phyloP scores from a whole-genome alignment of 1,140 invertebrate genomes.

The Drosophila sturtevanti region DNA sequence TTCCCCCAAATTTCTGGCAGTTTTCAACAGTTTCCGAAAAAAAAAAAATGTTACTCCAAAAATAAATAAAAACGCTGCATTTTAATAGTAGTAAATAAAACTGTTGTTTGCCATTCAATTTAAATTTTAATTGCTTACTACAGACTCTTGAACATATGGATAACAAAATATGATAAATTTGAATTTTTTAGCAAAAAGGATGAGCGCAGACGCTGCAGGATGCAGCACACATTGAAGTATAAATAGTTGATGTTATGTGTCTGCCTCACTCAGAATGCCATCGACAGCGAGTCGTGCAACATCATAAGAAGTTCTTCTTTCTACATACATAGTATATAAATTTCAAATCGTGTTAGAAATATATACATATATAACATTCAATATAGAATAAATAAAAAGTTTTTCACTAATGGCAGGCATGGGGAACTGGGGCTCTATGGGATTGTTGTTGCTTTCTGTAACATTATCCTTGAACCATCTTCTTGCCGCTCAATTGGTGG shows the following conservation, averaged over 20 bases:
- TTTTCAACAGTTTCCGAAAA: constrained; percentile 18
- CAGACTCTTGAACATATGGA: background rate
- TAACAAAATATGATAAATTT: constrained; percentile 2
- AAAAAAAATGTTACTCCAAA: constrained; percentile 7
- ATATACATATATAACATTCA: background rate
- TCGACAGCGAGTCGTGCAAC: background rate
- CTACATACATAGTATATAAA: background rate
- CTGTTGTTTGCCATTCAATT: constrained; percentile 5
- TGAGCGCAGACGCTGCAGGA: constrained; percentile 43
- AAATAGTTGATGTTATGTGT: constrained; percentile 19
- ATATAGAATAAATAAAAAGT: background rate
- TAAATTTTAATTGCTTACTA: constrained; percentile 23
- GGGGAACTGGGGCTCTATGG: background rate
- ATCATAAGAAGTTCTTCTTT: constrained; percentile 1
- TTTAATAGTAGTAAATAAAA: constrained; percentile 27
- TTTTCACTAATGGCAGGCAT: background rate
- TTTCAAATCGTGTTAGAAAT: background rate
- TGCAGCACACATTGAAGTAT: constrained; percentile 16
- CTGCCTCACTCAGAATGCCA: constrained; percentile 11
- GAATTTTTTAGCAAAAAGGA: constrained; percentile 19
- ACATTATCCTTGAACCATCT: constrained; percentile 11
- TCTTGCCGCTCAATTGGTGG: constrained; percentile 46
- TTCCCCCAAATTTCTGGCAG: constrained; percentile 41
- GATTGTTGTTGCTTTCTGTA: constrained; percentile 17
- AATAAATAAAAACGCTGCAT: constrained; percentile 32